phyloP scores from a whole-genome alignment of 2,113 vertebrate genomes.

The Craseonycteris thonglongyai region DNA sequence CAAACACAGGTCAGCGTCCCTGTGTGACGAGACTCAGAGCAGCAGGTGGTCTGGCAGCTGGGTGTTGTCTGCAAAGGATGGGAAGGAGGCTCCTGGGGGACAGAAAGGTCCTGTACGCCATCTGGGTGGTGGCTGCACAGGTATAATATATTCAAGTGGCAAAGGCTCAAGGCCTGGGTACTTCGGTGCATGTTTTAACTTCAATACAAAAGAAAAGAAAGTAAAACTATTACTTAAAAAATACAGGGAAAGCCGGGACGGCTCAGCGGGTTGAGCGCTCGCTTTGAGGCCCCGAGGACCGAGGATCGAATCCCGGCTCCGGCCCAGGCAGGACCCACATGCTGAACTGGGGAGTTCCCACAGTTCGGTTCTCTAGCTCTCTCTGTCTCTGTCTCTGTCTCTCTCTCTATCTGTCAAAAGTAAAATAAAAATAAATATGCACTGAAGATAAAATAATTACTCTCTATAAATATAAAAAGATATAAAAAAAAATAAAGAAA shows the following conservation, averaged over 20 bases:
- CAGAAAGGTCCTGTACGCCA: neutral
- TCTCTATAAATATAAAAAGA: too few species aligned
- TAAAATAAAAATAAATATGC: too few species aligned
- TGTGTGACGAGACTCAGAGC: fast-evolving
- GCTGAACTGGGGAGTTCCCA: too few species aligned
- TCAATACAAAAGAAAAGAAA: neutral
- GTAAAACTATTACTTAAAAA: neutral
- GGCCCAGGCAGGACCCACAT: too few species aligned
- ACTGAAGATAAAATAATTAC: too few species aligned
- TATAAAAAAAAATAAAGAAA: neutral
- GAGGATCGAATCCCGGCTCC: too few species aligned
- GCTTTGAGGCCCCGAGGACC: too few species aligned
- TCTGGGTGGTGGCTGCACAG: fast-evolving
- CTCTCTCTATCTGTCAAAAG: too few species aligned
- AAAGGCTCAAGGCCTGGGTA: neutral
- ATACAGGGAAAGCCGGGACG: too few species aligned
- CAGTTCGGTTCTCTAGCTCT: too few species aligned
- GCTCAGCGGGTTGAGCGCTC: too few species aligned
- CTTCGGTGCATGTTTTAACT: neutral
- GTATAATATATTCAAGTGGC: neutral
- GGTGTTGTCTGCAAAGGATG: neutral
- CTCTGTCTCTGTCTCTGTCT: too few species aligned
- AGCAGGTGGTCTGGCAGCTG: neutral
- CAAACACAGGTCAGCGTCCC: neutral
- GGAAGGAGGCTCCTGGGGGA: neutral